Conservation (phyloP, 2,797 vertebrate species). For the Channa striata region DNA sequence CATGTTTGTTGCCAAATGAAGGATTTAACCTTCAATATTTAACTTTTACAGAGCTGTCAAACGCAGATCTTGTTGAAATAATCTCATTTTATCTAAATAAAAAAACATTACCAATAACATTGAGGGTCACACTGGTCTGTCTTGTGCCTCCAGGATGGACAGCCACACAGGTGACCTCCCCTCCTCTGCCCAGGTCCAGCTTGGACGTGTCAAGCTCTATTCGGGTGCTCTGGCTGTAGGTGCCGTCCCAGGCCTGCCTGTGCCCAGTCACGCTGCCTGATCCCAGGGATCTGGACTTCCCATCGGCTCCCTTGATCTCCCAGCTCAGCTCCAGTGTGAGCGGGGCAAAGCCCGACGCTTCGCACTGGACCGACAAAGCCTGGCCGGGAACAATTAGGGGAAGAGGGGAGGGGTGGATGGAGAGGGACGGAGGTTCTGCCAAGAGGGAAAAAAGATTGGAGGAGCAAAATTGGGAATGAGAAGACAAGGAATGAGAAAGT, state of each 20-base stretch:
- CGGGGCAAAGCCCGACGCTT: slow-evolving; percentile 86
- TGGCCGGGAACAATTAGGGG: slow-evolving; percentile 81
- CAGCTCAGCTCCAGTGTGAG: slow-evolving; percentile 82
- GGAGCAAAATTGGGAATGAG: accelerated
- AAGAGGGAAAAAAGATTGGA: not conserved
- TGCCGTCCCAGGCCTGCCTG: slow-evolving; percentile 84
- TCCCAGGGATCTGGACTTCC: slow-evolving; percentile 57
- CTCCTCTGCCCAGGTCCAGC: slow-evolving; percentile 76
- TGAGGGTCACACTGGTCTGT: slow-evolving; percentile 71
- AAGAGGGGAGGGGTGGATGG: slow-evolving; percentile 82
- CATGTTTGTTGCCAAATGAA: not conserved
- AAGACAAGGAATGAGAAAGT: not conserved
- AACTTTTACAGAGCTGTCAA: not conserved
- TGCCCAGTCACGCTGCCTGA: slow-evolving; percentile 80
- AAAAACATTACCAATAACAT: slow-evolving; percentile 85
- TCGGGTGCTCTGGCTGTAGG: slow-evolving; percentile 81
- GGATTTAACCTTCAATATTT: not conserved
- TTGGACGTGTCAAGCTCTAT: slow-evolving; percentile 71
- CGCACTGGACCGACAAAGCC: slow-evolving; percentile 78
- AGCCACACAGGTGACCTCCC: slow-evolving; percentile 83
- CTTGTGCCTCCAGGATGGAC: slow-evolving; percentile 75
- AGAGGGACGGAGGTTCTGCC: slow-evolving; percentile 85
- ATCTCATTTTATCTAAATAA: too few relatives aligned
- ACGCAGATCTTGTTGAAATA: too few relatives aligned
- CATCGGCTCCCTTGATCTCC: slow-evolving; percentile 80